Conservation (phyloP, 2,888 invertebrate genomes). For the Drosophila mayaguana region DNA sequence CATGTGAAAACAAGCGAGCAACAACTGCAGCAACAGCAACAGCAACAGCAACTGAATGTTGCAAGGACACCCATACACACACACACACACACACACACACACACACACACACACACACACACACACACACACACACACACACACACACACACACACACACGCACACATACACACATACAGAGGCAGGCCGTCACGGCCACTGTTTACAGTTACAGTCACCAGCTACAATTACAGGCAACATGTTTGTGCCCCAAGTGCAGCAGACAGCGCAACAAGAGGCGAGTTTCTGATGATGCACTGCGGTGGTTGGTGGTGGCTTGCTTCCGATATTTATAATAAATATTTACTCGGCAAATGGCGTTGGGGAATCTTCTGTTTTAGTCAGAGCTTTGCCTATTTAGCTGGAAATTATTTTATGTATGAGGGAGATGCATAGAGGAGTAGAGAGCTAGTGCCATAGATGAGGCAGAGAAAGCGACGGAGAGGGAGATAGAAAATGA, state of each 20-base stretch:
- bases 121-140: constrained; percentile 5
- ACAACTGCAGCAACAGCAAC: constrained; percentile 28
- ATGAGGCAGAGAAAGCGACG: background rate
- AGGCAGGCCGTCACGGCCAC: constrained; percentile 9
- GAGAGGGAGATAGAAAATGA: background rate
- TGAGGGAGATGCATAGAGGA: too few relatives aligned
- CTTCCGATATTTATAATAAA: constrained; percentile 57
- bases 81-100: background rate
- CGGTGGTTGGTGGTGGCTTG: background rate
- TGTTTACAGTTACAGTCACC: constrained; percentile 14
- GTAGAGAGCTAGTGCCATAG: background rate
- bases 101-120: background rate
- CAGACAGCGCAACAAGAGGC: constrained; percentile 36
- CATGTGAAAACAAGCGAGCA: constrained; percentile 59
- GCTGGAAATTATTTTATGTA: constrained; percentile 39
- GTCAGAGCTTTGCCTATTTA: constrained; percentile 31
- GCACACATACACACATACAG: background rate
- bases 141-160: background rate
- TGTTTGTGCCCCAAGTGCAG: constrained; percentile 46
- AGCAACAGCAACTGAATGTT: constrained; percentile 23
- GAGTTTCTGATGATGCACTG: background rate
- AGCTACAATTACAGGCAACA: constrained; percentile 47
- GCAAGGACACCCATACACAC: constrained; percentile 24
- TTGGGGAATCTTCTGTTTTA: constrained; percentile 15
- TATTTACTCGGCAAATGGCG: constrained; percentile 32